phyloP scores from a whole-genome alignment of 1,140 invertebrate species.

The Polypedilum pembai region DNA sequence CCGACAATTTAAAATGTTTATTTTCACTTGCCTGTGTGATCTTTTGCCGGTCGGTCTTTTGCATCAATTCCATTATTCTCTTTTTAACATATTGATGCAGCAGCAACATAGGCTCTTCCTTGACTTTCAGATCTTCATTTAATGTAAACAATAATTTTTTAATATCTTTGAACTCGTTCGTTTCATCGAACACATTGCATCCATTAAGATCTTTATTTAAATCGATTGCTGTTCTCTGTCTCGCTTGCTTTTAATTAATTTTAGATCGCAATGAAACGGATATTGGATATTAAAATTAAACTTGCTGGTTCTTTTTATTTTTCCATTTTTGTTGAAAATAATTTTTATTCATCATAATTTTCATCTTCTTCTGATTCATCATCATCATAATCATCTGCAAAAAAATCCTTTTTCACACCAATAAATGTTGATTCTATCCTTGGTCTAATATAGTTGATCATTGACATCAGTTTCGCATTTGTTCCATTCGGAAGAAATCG shows the following conservation, averaged over 20 bases:
- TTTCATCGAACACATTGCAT: slow-evolving; percentile 4
- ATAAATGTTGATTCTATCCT: too few species aligned
- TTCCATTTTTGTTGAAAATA: background rate
- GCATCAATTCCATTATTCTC: too few species aligned
- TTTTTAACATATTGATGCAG: background rate
- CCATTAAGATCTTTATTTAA: background rate
- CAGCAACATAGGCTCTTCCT: slow-evolving; percentile 8
- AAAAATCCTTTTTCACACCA: too few species aligned
- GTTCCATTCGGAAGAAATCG: too few species aligned
- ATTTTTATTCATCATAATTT: background rate
- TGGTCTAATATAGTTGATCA: too few species aligned
- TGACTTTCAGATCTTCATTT: background rate
- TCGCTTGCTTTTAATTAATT: background rate
- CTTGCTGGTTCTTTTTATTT: background rate
- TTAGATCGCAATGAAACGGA: slow-evolving; percentile 10
- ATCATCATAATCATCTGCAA: background rate
- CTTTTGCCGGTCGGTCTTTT: too few species aligned
- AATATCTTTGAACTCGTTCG: background rate
- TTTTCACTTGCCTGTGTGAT: too few species aligned
- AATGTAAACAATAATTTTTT: background rate
- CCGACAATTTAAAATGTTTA: too few species aligned
- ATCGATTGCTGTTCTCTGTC: background rate
- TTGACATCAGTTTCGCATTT: too few species aligned
- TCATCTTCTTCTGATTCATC: background rate
- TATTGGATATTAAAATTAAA: slow-evolving; percentile 11